phyloP scores from a whole-genome alignment of 2,888 invertebrate genomes.

The Lepidocyrtinus sp. region DNA sequence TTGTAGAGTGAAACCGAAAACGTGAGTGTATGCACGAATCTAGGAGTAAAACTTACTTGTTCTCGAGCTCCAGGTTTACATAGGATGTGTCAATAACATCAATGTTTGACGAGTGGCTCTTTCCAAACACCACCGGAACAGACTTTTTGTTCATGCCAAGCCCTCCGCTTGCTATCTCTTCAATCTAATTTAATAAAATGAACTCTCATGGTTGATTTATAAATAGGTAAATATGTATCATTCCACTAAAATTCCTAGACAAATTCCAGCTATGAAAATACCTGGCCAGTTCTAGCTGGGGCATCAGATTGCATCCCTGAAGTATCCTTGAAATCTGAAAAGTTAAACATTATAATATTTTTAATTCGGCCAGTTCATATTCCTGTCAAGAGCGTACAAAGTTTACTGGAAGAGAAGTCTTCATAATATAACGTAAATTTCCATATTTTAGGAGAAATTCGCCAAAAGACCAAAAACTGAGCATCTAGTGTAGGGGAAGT shows the following conservation, averaged over 20 bases:
- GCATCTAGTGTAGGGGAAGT: not conserved
- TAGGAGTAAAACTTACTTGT: conserved; percentile 77
- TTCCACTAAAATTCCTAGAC: not conserved
- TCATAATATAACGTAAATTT: too few species aligned
- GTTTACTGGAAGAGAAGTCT: not conserved
- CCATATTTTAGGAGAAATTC: not conserved
- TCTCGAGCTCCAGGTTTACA: conserved; percentile 84
- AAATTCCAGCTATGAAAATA: not conserved
- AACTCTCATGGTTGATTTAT: not conserved
- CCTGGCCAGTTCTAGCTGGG: conserved; percentile 23
- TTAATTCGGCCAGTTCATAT: not conserved
- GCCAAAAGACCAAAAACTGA: too few species aligned
- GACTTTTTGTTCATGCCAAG: conserved; percentile 57
- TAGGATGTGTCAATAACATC: conserved; percentile 81
- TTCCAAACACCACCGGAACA: conserved; percentile 51
- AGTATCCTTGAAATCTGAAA: conserved; percentile 30
- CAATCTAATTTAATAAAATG: conserved; percentile 17
- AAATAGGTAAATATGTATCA: not conserved
- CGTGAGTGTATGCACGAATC: not conserved
- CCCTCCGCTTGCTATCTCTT: conserved; percentile 15
- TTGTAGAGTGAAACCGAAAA: not conserved
- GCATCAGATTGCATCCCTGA: conserved; percentile 18
- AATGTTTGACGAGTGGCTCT: conserved; percentile 27
- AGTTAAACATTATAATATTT: not conserved
- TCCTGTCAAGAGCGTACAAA: not conserved